Evolutionary conservation across 2,113 vertebrate genomes (phyloP), one percentile per base, ranked within the genome.

Genomic region (Oxyura jamaicensis): DNA sequence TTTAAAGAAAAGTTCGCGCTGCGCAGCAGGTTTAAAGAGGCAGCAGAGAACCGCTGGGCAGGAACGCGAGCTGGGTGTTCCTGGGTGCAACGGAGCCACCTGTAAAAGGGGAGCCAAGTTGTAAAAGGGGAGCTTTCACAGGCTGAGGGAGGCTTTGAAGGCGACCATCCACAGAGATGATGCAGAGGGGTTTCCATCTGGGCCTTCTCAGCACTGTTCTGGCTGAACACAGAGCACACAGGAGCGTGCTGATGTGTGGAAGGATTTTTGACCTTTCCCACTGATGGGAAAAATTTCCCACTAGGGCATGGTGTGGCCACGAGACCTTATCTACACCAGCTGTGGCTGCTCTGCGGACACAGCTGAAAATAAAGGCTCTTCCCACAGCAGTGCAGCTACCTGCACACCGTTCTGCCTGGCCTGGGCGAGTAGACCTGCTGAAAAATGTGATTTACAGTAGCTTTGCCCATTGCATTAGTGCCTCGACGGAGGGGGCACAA

Each of bases 71-170:
- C 58, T 87, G 95, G 83, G 83, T 92, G 87, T 92, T 93, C 73
- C 83, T 73, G 6, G 0, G 59, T 46, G 82, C 85, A 76, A 74
- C 69, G 67, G 77, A 94, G 90, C 3, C 5, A 26, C 75, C 83
- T 82, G 41, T 77, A 50, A 89, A 91, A 63, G 63, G 19, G 36
- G 48, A 65, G 39, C 39, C 46, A 6, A 31, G 72, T 85, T 82
- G 41, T 77, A 50, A 89, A 91, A 63, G 63, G 19, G 36, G 48
- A 65, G 39, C 39, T 72, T 95, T 95, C 91, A 83, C 46, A 91
- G 25, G 23, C 48, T 60, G 53, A 69, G 14, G 41, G 9, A 9
- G 86, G 59, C 88, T 96, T 96, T 92, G 92, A 94, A 91, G 79
- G 22, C 46, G 86, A 7, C 21, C 5, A 1, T 73, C 22, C 82